Percentiles rank a stretch among this genome's conserved stretches.
phyloP scores from a whole-genome alignment of 2,113 vertebrate genomes.

The Eudyptes chrysolophus region DNA sequence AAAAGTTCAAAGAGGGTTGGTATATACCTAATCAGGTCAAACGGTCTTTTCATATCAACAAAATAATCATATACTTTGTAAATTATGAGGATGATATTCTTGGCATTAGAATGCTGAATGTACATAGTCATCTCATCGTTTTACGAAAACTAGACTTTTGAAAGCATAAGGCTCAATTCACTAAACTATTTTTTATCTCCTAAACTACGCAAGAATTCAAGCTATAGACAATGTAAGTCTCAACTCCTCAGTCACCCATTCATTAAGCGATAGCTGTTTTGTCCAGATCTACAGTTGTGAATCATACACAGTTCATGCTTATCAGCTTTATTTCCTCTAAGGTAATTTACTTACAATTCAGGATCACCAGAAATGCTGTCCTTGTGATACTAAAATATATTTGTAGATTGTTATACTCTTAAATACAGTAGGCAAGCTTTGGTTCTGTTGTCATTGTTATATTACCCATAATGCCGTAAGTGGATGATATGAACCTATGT shows the following conservation, averaged over 20 bases:
- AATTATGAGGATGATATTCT: background rate
- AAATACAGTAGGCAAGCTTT: background rate
- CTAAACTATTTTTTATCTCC: background rate
- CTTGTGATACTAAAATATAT: background rate
- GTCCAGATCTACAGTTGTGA: background rate
- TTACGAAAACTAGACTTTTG: constrained; percentile 2
- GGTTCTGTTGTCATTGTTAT: background rate
- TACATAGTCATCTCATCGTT: background rate
- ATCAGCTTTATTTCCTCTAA: constrained; percentile 7
- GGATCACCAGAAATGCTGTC: background rate
- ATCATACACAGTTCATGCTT: background rate
- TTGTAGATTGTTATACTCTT: background rate
- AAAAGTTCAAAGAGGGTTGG: background rate
- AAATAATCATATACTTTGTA: background rate
- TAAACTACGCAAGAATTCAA: background rate
- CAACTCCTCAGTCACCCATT: background rate
- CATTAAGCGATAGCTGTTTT: background rate
- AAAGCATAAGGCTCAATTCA: background rate
- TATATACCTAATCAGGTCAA: background rate
- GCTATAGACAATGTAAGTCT: background rate
- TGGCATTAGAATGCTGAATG: background rate
- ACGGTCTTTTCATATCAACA: background rate
- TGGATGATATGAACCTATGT: background rate
- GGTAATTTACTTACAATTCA: background rate
- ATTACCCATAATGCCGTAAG: background rate